Percentiles rank a stretch among this genome's conserved stretches.
These are phyloP conservation scores for Oscheius myriophilus DNA, from an alignment of 2,888 invertebrate species.

Conservation along the genomic window DNA sequence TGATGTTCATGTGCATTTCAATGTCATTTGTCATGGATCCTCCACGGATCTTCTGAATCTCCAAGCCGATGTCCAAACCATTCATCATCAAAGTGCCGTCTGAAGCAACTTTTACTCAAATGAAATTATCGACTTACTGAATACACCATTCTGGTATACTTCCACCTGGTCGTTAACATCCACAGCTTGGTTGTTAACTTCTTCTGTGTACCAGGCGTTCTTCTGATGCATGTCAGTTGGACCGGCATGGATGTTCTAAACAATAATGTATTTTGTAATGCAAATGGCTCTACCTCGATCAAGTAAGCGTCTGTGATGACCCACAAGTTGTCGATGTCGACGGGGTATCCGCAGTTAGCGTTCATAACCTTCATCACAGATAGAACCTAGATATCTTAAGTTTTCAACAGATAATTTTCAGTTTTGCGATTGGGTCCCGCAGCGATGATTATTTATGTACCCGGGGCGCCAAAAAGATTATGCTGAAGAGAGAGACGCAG, in stretches of 20 bases:
- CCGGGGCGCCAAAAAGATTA: no score
- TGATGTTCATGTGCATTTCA: slow-evolving; percentile 48
- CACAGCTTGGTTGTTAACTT: slow-evolving; percentile 33
- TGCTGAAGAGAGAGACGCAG: no score
- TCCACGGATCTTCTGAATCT: slow-evolving; percentile 42
- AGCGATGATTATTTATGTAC: no score
- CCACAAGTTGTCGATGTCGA: slow-evolving; percentile 51
- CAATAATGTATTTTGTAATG: not conserved
- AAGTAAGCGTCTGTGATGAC: slow-evolving; percentile 40
- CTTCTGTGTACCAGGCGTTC: slow-evolving; percentile 42
- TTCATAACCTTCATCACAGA: slow-evolving; percentile 27
- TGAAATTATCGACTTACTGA: slow-evolving; percentile 29
- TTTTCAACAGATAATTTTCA: not conserved
- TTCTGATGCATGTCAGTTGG: slow-evolving; percentile 29
- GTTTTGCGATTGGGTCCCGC: no score
- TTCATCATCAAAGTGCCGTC: slow-evolving; percentile 36
- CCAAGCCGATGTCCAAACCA: slow-evolving; percentile 43
- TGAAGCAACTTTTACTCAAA: slow-evolving; percentile 19
- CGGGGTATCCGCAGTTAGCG: slow-evolving; percentile 24
- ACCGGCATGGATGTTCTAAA: slow-evolving; percentile 40
- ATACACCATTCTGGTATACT: slow-evolving; percentile 51
- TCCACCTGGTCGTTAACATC: slow-evolving; percentile 45
- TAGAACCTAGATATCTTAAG: not conserved
- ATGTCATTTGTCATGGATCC: slow-evolving; percentile 51
- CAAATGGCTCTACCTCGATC: slow-evolving; percentile 35